Conservation (phyloP, 2,113 vertebrate genomes). For the Entomyzon cyanotis region DNA sequence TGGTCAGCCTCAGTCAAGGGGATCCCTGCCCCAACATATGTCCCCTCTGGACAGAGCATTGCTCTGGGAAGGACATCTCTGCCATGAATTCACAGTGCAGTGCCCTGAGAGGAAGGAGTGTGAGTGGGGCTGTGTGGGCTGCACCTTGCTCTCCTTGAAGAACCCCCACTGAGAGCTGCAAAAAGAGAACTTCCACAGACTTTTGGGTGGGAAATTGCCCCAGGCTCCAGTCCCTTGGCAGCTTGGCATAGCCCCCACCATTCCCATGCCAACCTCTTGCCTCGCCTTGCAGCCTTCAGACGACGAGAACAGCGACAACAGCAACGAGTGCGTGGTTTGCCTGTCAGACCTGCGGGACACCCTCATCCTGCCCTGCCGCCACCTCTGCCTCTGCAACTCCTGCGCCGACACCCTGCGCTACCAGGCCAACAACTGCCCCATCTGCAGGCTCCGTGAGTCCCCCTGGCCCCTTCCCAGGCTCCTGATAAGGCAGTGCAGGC, state of each 20-base stretch:
- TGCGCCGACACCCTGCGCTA: conserved; percentile 95
- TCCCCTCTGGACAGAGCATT: neutral
- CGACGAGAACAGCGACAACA: conserved; percentile 97
- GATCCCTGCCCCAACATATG: neutral
- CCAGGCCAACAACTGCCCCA: conserved; percentile 97
- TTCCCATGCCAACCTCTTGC: neutral
- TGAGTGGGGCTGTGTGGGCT: neutral
- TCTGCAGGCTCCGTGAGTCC: conserved; percentile 94
- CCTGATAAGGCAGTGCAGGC: neutral
- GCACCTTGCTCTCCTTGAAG: neutral
- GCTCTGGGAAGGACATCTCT: neutral
- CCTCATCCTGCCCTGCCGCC: conserved; percentile 94
- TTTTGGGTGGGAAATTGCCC: neutral
- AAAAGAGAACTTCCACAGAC: neutral
- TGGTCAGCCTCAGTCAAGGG: neutral
- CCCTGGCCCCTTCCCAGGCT: neutral
- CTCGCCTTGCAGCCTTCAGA: conserved; percentile 83
- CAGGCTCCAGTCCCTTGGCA: neutral
- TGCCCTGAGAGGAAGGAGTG: neutral
- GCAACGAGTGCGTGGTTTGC: conserved; percentile 96
- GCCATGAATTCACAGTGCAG: neutral
- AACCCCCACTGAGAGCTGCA: neutral
- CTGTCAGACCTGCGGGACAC: conserved; percentile 95
- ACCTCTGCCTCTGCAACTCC: conserved; percentile 93
- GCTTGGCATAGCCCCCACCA: neutral